phyloP scores from a whole-genome alignment of 2,888 invertebrate genomes.

The Mythimna ferrago region DNA sequence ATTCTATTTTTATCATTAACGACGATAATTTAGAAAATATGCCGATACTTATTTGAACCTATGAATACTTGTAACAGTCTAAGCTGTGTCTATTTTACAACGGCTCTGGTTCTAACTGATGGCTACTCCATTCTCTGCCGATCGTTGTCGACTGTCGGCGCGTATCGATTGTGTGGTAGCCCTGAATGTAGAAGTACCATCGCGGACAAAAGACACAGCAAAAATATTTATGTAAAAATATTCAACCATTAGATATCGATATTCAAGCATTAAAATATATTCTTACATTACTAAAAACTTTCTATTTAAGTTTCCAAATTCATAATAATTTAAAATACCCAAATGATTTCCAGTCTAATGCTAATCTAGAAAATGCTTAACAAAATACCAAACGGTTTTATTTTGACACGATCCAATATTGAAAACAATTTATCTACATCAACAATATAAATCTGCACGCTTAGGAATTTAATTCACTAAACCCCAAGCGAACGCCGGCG shows the following conservation, averaged over 20 bases:
- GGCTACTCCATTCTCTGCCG: constrained; percentile 34
- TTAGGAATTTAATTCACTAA: neutral
- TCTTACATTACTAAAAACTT: neutral
- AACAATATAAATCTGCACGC: neutral
- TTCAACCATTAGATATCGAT: constrained; percentile 2
- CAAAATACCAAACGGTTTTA: neutral
- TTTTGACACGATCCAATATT: constrained; percentile 13
- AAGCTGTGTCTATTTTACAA: constrained; percentile 31
- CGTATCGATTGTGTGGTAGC: constrained; percentile 38
- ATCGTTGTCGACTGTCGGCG: constrained; percentile 38
- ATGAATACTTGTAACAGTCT: constrained; percentile 1
- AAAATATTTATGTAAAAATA: constrained; percentile 19
- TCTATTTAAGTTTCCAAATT: constrained; percentile 22
- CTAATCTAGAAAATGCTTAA: neutral
- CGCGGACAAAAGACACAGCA: constrained; percentile 13
- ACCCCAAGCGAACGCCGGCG: too few relatives aligned
- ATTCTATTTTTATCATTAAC: neutral
- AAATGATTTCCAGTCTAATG: neutral
- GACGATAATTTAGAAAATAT: constrained; percentile 4
- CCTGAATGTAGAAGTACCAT: constrained; percentile 17
- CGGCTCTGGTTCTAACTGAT: constrained; percentile 23
- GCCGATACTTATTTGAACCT: neutral
- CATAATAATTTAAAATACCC: constrained; percentile 7
- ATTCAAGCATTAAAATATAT: neutral
- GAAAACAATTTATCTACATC: neutral